These are phyloP conservation scores for Neodiprion lecontei DNA, from an alignment of 1,140 invertebrate species.

Conservation along the genomic window DNA sequence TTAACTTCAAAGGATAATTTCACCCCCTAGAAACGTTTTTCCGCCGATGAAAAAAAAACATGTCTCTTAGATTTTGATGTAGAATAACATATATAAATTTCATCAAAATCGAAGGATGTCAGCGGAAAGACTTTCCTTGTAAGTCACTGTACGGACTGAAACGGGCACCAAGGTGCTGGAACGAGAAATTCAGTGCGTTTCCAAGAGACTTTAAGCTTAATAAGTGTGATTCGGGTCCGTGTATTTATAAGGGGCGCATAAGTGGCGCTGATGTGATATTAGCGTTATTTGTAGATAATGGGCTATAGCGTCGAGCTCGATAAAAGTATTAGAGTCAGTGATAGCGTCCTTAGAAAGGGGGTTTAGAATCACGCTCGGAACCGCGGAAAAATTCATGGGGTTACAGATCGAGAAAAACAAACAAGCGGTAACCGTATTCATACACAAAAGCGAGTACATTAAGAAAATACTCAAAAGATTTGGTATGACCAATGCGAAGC, in stretches of 20 bases:
- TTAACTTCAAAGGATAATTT: too few relatives aligned
- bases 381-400: slow-evolving; percentile 15
- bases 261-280: slow-evolving; percentile 8
- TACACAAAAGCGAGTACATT: slow-evolving; percentile 25
- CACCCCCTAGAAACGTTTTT: too few relatives aligned
- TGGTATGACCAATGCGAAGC: slow-evolving; percentile 1
- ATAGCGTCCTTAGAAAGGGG: slow-evolving; percentile 14
- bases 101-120: too few relatives aligned
- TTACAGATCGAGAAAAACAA: slow-evolving; percentile 12
- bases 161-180: slow-evolving; percentile 34
- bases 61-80: too few relatives aligned
- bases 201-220: neutral
- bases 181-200: slow-evolving; percentile 22
- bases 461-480: slow-evolving; percentile 17
- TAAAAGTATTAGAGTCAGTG: slow-evolving; percentile 15
- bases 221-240: neutral
- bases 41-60: too few relatives aligned
- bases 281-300: slow-evolving; percentile 25
- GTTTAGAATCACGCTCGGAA: slow-evolving; percentile 23
- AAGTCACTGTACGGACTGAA: slow-evolving; percentile 42
- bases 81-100: too few relatives aligned
- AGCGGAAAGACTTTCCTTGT: too few relatives aligned
- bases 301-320: slow-evolving; percentile 17
- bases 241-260: neutral
- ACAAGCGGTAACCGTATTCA: slow-evolving; percentile 17